These are phyloP conservation scores for Bolinopsis microptera DNA, from an alignment of 37 sponge, comb jelly and placozoan species.

Conservation along the genomic window DNA sequence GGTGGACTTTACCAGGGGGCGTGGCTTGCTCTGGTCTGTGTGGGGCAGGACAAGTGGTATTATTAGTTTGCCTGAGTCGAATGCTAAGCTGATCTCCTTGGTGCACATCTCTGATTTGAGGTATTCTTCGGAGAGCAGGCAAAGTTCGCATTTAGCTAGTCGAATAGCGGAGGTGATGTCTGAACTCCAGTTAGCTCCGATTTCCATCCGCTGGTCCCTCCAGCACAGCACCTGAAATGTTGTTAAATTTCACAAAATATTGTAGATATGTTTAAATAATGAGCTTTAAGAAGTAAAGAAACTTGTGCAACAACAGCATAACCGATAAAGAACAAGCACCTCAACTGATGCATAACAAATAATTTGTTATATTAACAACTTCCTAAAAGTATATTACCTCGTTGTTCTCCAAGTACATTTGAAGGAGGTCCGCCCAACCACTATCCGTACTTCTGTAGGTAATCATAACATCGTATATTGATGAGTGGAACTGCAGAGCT, in stretches of 20 bases:
- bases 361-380: too few relatives aligned
- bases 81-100: slow-evolving; percentile 47
- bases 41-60: slow-evolving; percentile 38
- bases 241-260: too few relatives aligned
- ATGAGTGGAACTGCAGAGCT: slow-evolving; percentile 35
- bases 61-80: slow-evolving; percentile 46
- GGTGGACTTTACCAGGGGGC: slow-evolving; percentile 43
- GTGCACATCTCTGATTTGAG: slow-evolving; percentile 65
- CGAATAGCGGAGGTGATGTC: slow-evolving; percentile 60
- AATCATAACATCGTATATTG: slow-evolving; percentile 55
- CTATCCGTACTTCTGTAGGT: slow-evolving; percentile 45
- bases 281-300: too few relatives aligned
- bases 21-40: slow-evolving; percentile 29
- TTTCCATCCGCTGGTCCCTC: slow-evolving; percentile 50
- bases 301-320: too few relatives aligned
- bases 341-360: too few relatives aligned
- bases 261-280: too few relatives aligned
- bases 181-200: slow-evolving; percentile 62
- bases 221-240: slow-evolving; percentile 40
- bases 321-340: too few relatives aligned
- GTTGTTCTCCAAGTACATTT: slow-evolving; percentile 8
- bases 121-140: slow-evolving; percentile 47
- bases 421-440: slow-evolving; percentile 31
- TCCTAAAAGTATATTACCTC: slow-evolving; percentile 30
- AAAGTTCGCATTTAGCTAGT: slow-evolving; percentile 54